phyloP scores from a whole-genome alignment of 2,797 vertebrate genomes.

The Dicrostonyx torquatus region DNA sequence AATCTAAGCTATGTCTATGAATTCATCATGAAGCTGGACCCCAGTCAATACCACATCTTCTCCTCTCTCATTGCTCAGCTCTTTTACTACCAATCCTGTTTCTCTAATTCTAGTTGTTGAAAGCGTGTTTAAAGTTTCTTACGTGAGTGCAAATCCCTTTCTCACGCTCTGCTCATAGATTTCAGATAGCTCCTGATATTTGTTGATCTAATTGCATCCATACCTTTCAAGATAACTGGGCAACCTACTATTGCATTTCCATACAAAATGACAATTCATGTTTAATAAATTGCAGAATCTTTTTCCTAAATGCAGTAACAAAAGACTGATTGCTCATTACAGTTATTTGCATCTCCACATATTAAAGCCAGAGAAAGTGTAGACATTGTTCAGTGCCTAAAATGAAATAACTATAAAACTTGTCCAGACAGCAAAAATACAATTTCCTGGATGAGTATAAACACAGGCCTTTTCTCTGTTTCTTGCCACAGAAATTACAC shows the following conservation, averaged over 20 bases:
- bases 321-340: not conserved
- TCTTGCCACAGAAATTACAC: slow-evolving; percentile 29
- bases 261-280: not conserved
- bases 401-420: not conserved
- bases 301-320: not conserved
- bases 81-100: not conserved
- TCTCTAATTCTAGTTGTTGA: not conserved
- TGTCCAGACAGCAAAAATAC: slow-evolving; percentile 25
- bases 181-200: not conserved
- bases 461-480: not conserved
- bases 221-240: not conserved
- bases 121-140: not conserved
- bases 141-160: not conserved
- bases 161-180: not conserved
- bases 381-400: not conserved
- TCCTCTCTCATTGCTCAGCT: not conserved
- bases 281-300: slow-evolving; percentile 4
- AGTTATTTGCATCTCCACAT: not conserved
- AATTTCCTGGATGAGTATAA: not conserved
- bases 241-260: not conserved
- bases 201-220: not conserved
- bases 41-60: not conserved
- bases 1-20: not conserved
- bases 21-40: not conserved
- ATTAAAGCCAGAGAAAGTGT: not conserved